Conservation (phyloP, 1,140 invertebrate genomes). For the Aphaenogaster floridana region DNA sequence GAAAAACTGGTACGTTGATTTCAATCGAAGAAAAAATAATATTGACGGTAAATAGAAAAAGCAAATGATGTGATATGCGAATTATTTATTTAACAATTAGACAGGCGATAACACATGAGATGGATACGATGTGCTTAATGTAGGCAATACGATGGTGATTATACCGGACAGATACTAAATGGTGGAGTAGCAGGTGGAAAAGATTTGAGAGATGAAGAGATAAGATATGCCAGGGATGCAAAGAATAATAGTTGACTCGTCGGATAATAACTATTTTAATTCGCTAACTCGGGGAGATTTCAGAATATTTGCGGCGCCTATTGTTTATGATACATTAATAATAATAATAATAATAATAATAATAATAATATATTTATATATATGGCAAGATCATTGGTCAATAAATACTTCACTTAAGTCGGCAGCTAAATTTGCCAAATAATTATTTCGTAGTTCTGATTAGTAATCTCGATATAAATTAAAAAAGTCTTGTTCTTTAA, state of each 20-base stretch:
- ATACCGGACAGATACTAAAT: constrained; percentile 47
- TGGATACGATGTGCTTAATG: constrained; percentile 71
- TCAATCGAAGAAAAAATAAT: constrained; percentile 1
- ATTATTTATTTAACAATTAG: constrained; percentile 79
- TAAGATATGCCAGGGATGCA: constrained; percentile 51
- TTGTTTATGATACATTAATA: constrained; percentile 78
- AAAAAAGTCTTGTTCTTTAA: not conserved
- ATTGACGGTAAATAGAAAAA: constrained; percentile 52
- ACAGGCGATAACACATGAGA: constrained; percentile 75
- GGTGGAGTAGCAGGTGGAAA: constrained; percentile 23
- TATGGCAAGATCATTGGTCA: constrained; percentile 83
- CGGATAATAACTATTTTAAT: constrained; percentile 76
- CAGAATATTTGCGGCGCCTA: constrained; percentile 74
- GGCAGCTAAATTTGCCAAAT: constrained; percentile 76
- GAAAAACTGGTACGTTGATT: not conserved
- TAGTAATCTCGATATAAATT: not conserved
- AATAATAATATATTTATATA: constrained; percentile 74
- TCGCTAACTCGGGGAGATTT: constrained; percentile 71
- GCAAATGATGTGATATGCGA: constrained; percentile 68
- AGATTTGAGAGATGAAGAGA: constrained; percentile 42
- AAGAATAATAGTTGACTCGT: constrained; percentile 72
- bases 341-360: constrained; percentile 76
- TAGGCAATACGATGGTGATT: constrained; percentile 57
- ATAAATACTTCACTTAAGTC: constrained; percentile 81
- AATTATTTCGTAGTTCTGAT: constrained; percentile 63